phyloP scores from a whole-genome alignment of 92 coral and sea anemone species.

The Porites divaricata region DNA sequence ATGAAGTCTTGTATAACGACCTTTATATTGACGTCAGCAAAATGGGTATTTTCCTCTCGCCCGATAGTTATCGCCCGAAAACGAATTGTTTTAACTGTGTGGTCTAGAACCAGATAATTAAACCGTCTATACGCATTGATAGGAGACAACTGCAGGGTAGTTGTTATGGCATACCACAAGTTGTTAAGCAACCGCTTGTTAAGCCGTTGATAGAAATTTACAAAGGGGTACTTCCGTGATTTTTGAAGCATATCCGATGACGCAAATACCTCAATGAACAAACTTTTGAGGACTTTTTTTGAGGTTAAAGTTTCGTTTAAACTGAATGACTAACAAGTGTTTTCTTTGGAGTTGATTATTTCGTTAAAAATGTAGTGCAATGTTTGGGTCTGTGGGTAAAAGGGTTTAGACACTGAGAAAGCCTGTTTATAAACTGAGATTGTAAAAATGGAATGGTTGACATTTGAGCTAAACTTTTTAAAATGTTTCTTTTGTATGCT shows the following conservation, averaged over 20 bases:
- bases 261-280: not conserved
- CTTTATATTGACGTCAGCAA: no score
- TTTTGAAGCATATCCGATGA: constrained; percentile 3
- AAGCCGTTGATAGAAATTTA: constrained; percentile 34
- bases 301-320: constrained; percentile 9
- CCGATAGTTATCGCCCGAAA: no score
- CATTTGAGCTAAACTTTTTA: constrained; percentile 10
- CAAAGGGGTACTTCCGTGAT: not conserved
- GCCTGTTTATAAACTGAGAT: no score
- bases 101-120: not conserved
- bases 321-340: not conserved
- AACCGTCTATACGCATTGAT: not conserved
- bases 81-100: not conserved
- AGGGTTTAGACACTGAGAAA: no score
- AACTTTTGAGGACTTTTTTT: not conserved
- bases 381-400: no score
- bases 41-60: no score
- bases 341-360: no score
- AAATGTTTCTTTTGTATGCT: not conserved
- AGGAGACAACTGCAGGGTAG: not conserved
- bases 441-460: not conserved
- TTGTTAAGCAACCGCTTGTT: not conserved
- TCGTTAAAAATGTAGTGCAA: no score
- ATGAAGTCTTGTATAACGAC: no score
- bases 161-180: not conserved